Percentiles rank a stretch among this genome's conserved stretches.
phyloP scores from a whole-genome alignment of 2,113 vertebrate genomes.

The Alligator mississippiensis region DNA sequence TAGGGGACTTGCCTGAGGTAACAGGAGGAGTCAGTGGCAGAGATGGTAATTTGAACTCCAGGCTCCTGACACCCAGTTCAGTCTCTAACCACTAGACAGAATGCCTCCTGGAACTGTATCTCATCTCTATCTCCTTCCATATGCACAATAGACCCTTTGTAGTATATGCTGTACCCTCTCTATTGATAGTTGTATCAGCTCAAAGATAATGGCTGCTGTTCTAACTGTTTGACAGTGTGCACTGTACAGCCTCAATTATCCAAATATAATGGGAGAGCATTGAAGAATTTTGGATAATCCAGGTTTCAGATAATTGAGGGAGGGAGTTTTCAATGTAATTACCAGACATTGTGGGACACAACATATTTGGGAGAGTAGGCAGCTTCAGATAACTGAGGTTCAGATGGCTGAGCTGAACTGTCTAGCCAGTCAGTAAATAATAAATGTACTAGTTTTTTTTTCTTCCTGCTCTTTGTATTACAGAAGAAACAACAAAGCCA shows the following conservation, averaged over 20 bases:
- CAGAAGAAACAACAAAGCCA: background rate
- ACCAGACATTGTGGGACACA: background rate
- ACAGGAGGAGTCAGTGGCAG: conserved; percentile 39
- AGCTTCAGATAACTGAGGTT: background rate
- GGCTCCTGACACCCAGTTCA: conserved; percentile 73
- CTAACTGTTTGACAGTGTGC: conserved; percentile 57
- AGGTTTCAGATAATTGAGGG: conserved; percentile 23
- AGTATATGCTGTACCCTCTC: conserved; percentile 65
- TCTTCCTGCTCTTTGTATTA: background rate
- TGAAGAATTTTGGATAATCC: conserved; percentile 55
- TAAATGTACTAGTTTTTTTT: background rate
- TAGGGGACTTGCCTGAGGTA: conserved; percentile 48
- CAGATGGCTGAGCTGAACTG: background rate
- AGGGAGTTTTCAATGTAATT: conserved; percentile 13
- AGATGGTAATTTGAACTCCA: conserved; percentile 71
- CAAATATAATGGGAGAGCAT: conserved; percentile 40
- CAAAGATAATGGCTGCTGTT: conserved; percentile 70
- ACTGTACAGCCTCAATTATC: conserved; percentile 61
- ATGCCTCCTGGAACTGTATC: conserved; percentile 58
- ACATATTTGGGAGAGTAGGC: background rate
- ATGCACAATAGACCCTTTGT: conserved; percentile 76
- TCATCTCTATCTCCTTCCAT: conserved; percentile 72
- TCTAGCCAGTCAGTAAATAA: background rate
- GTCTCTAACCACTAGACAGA: conserved; percentile 67
- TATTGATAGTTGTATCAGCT: conserved; percentile 76